These are phyloP conservation scores for Brenthis daphne DNA, from an alignment of 2,888 invertebrate species.

Conservation along the genomic window DNA sequence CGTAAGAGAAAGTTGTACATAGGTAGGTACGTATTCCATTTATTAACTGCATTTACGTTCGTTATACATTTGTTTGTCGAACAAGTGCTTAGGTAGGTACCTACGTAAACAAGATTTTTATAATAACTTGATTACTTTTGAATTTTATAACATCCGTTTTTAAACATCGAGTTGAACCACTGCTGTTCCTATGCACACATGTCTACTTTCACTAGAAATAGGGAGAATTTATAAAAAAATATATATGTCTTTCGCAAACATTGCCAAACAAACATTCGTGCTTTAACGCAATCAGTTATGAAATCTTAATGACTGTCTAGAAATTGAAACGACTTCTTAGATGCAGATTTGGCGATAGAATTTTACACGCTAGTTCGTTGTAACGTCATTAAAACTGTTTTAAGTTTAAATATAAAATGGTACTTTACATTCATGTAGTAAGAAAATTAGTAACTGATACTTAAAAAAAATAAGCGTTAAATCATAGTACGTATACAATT, in stretches of 20 bases:
- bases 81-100: background rate
- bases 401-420: background rate
- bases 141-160: conserved; percentile 9
- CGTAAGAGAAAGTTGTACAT: no score
- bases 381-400: conserved; percentile 1
- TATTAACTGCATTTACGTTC: no score
- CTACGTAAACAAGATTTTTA: conserved; percentile 17
- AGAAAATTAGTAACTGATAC: no score
- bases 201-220: conserved; percentile 26
- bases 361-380: conserved; percentile 15
- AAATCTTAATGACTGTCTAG: conserved; percentile 28
- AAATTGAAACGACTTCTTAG: conserved; percentile 20
- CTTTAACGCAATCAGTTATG: conserved; percentile 28
- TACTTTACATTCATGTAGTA: no score
- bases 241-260: conserved; percentile 24
- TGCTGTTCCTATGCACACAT: background rate
- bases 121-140: conserved; percentile 18
- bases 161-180: conserved; percentile 12
- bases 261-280: conserved; percentile 30
- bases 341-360: conserved; percentile 25
- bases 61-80: no score
- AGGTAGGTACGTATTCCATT: no score
- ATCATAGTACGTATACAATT: no score
- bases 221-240: conserved; percentile 19
- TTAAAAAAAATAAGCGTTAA: no score